Percentiles rank a stretch among this genome's conserved stretches.
phyloP scores from a whole-genome alignment of 2,888 invertebrate genomes.

The Aphidius colemani region DNA sequence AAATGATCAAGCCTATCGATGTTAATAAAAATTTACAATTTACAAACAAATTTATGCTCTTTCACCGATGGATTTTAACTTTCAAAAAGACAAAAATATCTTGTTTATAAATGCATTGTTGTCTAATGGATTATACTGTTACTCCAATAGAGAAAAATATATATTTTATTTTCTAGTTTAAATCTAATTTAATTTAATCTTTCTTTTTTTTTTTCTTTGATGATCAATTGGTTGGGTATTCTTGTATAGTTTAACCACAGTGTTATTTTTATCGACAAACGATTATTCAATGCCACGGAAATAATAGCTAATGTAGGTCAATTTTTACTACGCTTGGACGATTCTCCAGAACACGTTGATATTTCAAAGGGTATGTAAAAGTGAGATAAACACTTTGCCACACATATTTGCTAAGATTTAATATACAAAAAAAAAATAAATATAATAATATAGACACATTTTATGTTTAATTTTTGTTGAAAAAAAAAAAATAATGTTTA shows the following conservation, averaged over 20 bases:
- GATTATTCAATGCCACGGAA: slow-evolving; percentile 35
- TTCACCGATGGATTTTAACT: too few relatives aligned
- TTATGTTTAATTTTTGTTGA: too few relatives aligned
- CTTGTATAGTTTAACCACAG: not conserved
- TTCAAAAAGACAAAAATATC: too few relatives aligned
- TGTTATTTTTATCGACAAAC: slow-evolving; percentile 26
- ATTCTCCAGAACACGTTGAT: slow-evolving; percentile 29
- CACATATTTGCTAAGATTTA: too few relatives aligned
- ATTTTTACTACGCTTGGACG: slow-evolving; percentile 34
- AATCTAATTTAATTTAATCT: not conserved
- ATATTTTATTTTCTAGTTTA: not conserved
- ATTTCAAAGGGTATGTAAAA: too few relatives aligned
- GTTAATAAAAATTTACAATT: too few relatives aligned
- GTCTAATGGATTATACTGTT: not conserved
- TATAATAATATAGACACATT: too few relatives aligned
- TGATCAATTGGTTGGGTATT: not conserved
- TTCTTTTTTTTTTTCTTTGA: not conserved
- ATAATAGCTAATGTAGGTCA: slow-evolving; percentile 37
- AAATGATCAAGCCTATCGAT: too few relatives aligned
- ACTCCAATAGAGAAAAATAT: not conserved
- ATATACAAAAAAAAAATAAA: not conserved
- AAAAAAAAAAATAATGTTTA: not conserved
- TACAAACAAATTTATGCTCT: too few relatives aligned
- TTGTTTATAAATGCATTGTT: too few relatives aligned
- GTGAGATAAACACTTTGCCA: too few relatives aligned